Conservation (phyloP, 2,888 invertebrate species). For the Volucella inflata region DNA sequence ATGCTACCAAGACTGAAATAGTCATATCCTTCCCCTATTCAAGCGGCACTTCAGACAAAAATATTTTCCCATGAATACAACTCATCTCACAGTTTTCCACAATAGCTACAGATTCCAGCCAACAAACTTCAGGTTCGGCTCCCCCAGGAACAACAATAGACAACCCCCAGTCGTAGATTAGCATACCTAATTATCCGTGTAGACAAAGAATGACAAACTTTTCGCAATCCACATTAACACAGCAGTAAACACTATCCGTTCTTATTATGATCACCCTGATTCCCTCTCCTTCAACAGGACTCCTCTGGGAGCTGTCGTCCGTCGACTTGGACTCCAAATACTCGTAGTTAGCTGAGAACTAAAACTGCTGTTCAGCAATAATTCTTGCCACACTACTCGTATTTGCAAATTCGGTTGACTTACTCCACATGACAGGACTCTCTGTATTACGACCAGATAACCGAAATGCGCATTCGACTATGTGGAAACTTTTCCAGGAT, state of each 20-base stretch:
- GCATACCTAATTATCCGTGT: constrained; percentile 53
- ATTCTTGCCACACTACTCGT: constrained; percentile 28
- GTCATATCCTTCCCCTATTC: too few species aligned
- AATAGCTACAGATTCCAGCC: neutral
- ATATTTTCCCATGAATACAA: neutral
- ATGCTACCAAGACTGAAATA: too few species aligned
- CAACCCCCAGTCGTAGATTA: constrained; percentile 40
- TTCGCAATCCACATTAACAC: constrained; percentile 58
- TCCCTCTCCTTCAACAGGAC: constrained; percentile 13
- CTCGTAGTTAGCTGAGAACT: constrained; percentile 1
- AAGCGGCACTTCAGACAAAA: neutral
- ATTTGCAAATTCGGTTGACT: neutral
- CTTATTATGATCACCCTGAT: neutral
- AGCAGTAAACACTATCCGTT: constrained; percentile 49
- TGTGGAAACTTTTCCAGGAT: constrained; percentile 25
- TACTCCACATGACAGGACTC: constrained; percentile 4
- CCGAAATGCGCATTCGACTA: constrained; percentile 4
- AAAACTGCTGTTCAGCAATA: constrained; percentile 30
- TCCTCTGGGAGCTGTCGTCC: constrained; percentile 19
- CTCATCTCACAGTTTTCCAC: constrained; percentile 20
- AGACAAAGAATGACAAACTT: constrained; percentile 29
- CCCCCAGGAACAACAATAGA: neutral
- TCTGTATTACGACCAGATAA: constrained; percentile 3
- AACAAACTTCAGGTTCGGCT: neutral
- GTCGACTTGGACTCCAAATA: neutral